A percentile compares a stretch with the other conserved stretches of the same genome.
These are phyloP conservation scores for Odontophorus gujanensis DNA, from an alignment of 2,113 vertebrate genomes.

Conservation along the genomic window DNA sequence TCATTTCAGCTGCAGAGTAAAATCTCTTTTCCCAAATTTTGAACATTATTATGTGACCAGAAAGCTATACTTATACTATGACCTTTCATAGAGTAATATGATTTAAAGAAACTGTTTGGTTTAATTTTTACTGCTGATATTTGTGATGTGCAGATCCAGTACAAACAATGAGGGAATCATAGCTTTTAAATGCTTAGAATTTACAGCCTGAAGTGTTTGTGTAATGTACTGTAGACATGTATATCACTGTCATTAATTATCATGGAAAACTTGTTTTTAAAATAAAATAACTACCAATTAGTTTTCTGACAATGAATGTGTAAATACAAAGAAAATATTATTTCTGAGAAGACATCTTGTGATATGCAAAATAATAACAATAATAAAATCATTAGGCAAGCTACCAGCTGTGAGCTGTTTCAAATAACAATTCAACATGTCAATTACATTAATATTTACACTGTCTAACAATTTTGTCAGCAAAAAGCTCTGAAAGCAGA, in stretches of 20 bases:
- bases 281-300: background rate
- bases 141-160: background rate
- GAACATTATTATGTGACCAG: background rate
- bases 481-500: background rate
- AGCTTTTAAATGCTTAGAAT: background rate
- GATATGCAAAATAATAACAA: background rate
- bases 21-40: background rate
- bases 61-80: background rate
- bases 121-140: background rate
- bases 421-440: background rate
- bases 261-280: accelerated
- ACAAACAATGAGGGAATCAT: background rate
- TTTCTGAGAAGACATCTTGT: background rate
- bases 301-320: background rate
- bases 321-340: background rate
- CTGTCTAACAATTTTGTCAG: background rate
- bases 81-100: background rate
- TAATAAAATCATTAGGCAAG: background rate
- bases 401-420: background rate
- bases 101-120: background rate
- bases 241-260: conserved; percentile 17
- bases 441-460: background rate
- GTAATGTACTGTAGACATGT: background rate
- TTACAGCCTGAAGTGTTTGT: background rate
- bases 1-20: background rate